Evolutionary conservation across 2,797 vertebrate species (phyloP), one percentile per base, ranked within the genome.

Genomic region (Platalea minor): DNA sequence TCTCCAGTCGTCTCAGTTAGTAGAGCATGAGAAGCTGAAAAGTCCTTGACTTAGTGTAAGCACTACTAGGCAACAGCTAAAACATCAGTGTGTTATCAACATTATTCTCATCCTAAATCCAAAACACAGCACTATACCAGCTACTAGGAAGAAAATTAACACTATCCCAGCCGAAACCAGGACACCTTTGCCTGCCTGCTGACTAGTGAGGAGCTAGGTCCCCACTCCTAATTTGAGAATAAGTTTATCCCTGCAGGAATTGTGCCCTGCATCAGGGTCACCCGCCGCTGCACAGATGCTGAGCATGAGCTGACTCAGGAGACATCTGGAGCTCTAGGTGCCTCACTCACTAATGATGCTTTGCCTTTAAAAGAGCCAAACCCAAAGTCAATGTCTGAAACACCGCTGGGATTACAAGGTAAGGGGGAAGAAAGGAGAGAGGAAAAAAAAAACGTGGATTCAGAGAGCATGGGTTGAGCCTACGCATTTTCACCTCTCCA

Each of bases 251-350:
- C 31, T 12, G n/a, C 10, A 4, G 61, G 78, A 26, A 5, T 9
- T 1, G 0, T 28, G 26, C 63, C 54, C 17, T 13, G 45, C 1
- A 0, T 2, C 2, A 0, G 33, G 33, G 12, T 7, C 3, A 4
- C 25, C 28, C 1, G 2, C 11, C 14, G 46, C 45, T 18, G 15
- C 53, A 8, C 4, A 9, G 53, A 10, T 5, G 11, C 43, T 3
- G 31, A 14, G 37, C 3, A 4, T 4, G 7, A 53, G 79, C 33
- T 26, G 74, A 8, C 33, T 17, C 57, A 11, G 70, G 67, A 28
- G 56, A 6, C 1, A 4, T 3, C 31, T 9, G 65, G 37, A n/a
- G 72, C 37, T 21, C 25, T 2, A 4, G 18, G 60, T 18, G 3
- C 64, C 2, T 10, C 48, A 1, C 25, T 25, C 14, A 1, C 56